Percentiles rank a stretch among this genome's conserved stretches.
phyloP scores from a whole-genome alignment of 2,888 invertebrate species.

The Volucella zonaria region DNA sequence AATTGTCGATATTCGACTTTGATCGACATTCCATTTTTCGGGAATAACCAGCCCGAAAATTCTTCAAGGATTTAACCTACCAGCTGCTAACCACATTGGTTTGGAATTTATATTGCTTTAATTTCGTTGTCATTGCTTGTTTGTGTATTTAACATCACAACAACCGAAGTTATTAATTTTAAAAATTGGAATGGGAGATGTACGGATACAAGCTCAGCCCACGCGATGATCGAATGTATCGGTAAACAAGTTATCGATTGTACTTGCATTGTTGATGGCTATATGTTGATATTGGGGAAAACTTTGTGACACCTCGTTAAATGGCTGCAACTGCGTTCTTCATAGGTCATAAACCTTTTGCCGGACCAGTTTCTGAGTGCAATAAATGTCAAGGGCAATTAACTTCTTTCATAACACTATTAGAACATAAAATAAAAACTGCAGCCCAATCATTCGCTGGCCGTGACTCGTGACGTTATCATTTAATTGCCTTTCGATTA shows the following conservation, averaged over 20 bases:
- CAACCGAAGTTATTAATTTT: conserved; percentile 23
- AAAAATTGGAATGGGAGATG: conserved; percentile 20
- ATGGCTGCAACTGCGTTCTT: not conserved
- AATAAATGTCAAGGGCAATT: conserved; percentile 50
- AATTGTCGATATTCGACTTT: not conserved
- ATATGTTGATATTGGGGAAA: conserved; percentile 7
- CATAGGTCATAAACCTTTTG: conserved; percentile 48
- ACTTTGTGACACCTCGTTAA: not conserved
- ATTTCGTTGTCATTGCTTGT: conserved; percentile 7
- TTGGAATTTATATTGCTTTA: conserved; percentile 1
- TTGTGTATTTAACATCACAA: not conserved
- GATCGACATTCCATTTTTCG: conserved; percentile 4
- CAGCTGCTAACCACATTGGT: conserved; percentile 27
- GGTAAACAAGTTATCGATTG: conserved; percentile 37
- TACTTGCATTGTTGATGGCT: conserved; percentile 1
- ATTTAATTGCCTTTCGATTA: too few relatives aligned
- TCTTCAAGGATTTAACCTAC: conserved; percentile 28
- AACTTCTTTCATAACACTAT: not conserved
- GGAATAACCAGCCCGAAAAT: conserved; percentile 6
- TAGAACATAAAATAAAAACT: not conserved
- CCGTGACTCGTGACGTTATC: too few relatives aligned
- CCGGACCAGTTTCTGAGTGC: conserved; percentile 23
- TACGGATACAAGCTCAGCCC: conserved; percentile 9
- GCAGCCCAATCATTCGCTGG: not conserved
- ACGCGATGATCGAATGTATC: conserved; percentile 7